A percentile compares a stretch with the other conserved stretches of the same genome.
phyloP scores from a whole-genome alignment of 2,888 invertebrate genomes.

The Drosophila phalerata region DNA sequence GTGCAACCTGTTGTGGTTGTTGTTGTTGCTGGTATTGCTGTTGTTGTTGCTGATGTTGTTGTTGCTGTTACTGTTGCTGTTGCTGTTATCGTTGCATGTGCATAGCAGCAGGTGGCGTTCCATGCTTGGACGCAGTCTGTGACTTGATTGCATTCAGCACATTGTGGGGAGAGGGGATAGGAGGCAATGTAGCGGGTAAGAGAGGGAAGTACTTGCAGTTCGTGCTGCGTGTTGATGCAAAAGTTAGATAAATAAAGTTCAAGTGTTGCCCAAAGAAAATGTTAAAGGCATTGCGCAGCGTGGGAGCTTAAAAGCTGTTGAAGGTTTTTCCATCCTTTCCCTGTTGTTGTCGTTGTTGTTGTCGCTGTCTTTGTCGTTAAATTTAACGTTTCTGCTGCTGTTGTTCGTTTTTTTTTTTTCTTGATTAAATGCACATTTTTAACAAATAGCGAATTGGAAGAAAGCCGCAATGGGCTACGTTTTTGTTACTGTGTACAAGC shows the following conservation, averaged over 20 bases:
- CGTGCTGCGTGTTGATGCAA: slow-evolving; percentile 75
- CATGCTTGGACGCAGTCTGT: slow-evolving; percentile 49
- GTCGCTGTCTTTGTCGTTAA: slow-evolving; percentile 15
- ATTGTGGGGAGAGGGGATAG: not conserved
- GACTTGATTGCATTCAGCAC: slow-evolving; percentile 64
- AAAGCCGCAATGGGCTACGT: slow-evolving; percentile 17
- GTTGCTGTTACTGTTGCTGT: slow-evolving; percentile 10
- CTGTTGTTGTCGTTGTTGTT: not conserved
- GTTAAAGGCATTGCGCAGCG: slow-evolving; percentile 60
- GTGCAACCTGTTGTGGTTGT: slow-evolving; percentile 66
- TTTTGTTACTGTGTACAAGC: not conserved
- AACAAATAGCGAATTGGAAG: slow-evolving; percentile 53
- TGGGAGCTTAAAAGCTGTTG: slow-evolving; percentile 49
- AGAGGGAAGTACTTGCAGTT: slow-evolving; percentile 19
- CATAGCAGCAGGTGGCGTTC: slow-evolving; percentile 68
- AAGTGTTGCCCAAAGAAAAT: slow-evolving; percentile 51
- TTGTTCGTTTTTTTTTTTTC: too few species aligned
- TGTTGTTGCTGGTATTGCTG: slow-evolving; percentile 43
- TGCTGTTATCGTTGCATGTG: slow-evolving; percentile 42
- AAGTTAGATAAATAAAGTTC: slow-evolving; percentile 80
- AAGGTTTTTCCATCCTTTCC: not conserved
- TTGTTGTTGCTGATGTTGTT: slow-evolving; percentile 35
- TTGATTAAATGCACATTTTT: slow-evolving; percentile 75
- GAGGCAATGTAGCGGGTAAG: too few species aligned
- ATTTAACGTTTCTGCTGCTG: slow-evolving; percentile 15